Base-by-base conservation (phyloP, 2,113 vertebrate species). In the Platysternon megacephalum region DNA sequence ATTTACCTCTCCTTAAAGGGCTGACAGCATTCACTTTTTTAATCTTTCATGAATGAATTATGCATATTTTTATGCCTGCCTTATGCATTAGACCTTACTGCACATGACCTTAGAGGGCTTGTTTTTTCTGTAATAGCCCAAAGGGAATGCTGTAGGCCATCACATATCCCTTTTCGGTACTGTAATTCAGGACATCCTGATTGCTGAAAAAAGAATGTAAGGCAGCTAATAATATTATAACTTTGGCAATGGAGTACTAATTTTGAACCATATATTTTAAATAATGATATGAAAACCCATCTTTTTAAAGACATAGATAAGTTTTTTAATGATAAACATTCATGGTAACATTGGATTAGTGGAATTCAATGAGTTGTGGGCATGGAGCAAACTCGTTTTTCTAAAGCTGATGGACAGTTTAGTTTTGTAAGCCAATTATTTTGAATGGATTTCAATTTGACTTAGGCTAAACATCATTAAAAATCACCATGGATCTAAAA, bases 361-460 rank as follows among this genome's bases (percentile, higher is more conserved):
- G 94, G 26, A 90, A 86, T 88, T 91, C 76, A 2, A 0, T 8
- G 8, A 32, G 1, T 9, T 52, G 10, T 2, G 1, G 0, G 1
- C 82, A 48, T 12, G 52, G 79, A 56, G 26, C 2, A 46, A 86
- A 51, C 35, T 19, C 65, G 0, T 87, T 90, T 91, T 95, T 82
- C 22, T n/a, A 48, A 79, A 91, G 21, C 3, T 35, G 11, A 17
- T 65, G 49, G 39, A 61, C 35, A 79, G 0, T 3, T 3, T 82
- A 32, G 21, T 24, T 84, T 68, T 56, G 53, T 52, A 79, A 94
- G 48, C 39, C 35, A 84, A 35, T 87, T 94, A 55, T 87, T 93
- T 84, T 89, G 8, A 74, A 49, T 56, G 65, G 3, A 42, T 82
- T 89, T 95, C 72, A 86, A 7, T 79, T 91, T 93, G 87, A 29